Percentiles rank a stretch among this genome's conserved stretches.
Conservation (phyloP, 92 coral and sea anemone species). For the Scolanthus callimorphus region DNA sequence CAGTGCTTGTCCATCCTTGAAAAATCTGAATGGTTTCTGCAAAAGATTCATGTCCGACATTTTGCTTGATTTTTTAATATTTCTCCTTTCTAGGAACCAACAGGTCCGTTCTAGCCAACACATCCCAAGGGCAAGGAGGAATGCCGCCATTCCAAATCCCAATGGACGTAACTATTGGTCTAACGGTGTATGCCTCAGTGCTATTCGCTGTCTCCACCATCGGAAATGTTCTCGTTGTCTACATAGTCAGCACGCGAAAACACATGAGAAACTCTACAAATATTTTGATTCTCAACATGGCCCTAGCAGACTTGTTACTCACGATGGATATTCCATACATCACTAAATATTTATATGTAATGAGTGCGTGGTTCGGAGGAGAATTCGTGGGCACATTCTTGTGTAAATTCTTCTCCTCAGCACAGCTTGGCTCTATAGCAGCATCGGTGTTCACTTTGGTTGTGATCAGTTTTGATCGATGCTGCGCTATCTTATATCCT, state of each 20-base stretch:
- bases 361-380: constrained; percentile 57
- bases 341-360: constrained; percentile 54
- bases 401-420: constrained; percentile 58
- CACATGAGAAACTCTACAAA: constrained; percentile 77
- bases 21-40: no score
- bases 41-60: no score
- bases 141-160: no score
- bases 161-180: constrained; percentile 23
- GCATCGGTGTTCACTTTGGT: constrained; percentile 68
- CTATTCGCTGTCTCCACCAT: constrained; percentile 45
- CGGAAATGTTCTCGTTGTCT: constrained; percentile 60
- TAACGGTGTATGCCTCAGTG: constrained; percentile 35
- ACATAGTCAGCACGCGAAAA: constrained; percentile 60
- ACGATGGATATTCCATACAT: constrained; percentile 57
- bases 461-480: constrained; percentile 68
- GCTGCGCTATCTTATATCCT: constrained; percentile 65
- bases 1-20: no score
- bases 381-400: constrained; percentile 41
- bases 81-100: no score
- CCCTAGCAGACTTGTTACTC: constrained; percentile 63
- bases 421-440: constrained; percentile 47
- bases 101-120: no score
- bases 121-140: no score
- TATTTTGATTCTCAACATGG: constrained; percentile 79
- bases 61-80: no score